These are phyloP conservation scores for Sphinx pinastri DNA, from an alignment of 2,888 invertebrate species.

Conservation along the genomic window DNA sequence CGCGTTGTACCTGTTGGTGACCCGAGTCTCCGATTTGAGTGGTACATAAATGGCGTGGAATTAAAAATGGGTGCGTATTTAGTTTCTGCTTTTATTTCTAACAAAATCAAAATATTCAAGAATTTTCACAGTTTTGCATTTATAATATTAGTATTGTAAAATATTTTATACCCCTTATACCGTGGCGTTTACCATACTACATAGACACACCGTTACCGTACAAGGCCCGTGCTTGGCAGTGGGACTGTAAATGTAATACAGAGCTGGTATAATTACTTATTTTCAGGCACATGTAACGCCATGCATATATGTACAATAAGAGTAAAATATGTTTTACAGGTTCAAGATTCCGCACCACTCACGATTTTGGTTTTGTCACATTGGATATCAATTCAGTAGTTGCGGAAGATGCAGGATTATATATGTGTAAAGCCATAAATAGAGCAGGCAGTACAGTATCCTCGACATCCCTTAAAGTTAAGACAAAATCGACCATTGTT, in stretches of 20 bases:
- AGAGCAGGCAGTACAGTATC: constrained; percentile 97
- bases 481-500: constrained; percentile 90
- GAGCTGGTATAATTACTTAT: no score
- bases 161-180: no score
- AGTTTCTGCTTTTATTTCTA: no score
- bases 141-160: no score
- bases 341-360: constrained; percentile 94
- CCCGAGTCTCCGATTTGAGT: constrained; percentile 95
- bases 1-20: constrained; percentile 97
- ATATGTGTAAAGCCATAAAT: constrained; percentile 97
- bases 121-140: no score
- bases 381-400: constrained; percentile 95
- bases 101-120: no score
- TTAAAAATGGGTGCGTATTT: constrained; percentile 90
- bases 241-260: no score
- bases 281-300: no score
- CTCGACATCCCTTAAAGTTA: constrained; percentile 94
- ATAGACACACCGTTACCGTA: no score
- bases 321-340: constrained; percentile 66
- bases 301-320: no score
- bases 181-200: no score
- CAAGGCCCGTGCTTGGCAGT: no score
- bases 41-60: constrained; percentile 97
- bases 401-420: constrained; percentile 95
- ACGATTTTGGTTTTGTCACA: constrained; percentile 97